These are phyloP conservation scores for Siphamia tubifer DNA, from an alignment of 2,113 vertebrate genomes.

Conservation along the genomic window DNA sequence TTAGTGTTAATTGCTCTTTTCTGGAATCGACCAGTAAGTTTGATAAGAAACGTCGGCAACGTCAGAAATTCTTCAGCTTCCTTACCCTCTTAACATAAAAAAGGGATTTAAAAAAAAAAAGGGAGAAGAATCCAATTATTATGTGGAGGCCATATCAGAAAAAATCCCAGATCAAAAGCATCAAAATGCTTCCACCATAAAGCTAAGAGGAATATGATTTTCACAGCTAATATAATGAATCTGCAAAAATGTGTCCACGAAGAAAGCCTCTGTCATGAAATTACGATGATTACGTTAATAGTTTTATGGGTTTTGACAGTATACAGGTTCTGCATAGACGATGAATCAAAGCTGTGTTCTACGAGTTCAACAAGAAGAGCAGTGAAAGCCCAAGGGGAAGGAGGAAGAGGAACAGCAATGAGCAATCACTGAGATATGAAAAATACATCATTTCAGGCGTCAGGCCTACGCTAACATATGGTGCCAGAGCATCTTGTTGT, in stretches of 20 bases:
- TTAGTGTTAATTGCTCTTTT: conserved; percentile 47
- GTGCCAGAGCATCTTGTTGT: neutral
- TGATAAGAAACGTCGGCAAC: conserved; percentile 29
- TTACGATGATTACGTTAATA: neutral
- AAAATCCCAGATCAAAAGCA: conserved; percentile 20
- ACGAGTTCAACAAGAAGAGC: neutral
- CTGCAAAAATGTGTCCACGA: neutral
- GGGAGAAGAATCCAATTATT: neutral
- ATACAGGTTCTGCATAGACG: neutral
- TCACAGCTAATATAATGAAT: neutral
- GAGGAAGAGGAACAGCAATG: neutral
- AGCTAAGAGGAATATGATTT: neutral
- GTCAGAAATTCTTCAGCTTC: neutral
- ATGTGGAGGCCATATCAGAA: neutral
- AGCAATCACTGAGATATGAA: conserved; percentile 1
- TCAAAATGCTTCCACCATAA: neutral
- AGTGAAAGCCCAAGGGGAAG: neutral
- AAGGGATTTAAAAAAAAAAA: too few species aligned
- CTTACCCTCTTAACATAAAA: conserved; percentile 11
- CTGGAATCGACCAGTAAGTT: conserved; percentile 17
- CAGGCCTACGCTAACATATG: neutral
- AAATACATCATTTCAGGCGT: neutral
- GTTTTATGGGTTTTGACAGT: neutral
- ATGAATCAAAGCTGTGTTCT: conserved; percentile 1
- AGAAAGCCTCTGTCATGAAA: neutral